Conservation (phyloP, 2,888 invertebrate genomes). For the Anoncus sp. region DNA sequence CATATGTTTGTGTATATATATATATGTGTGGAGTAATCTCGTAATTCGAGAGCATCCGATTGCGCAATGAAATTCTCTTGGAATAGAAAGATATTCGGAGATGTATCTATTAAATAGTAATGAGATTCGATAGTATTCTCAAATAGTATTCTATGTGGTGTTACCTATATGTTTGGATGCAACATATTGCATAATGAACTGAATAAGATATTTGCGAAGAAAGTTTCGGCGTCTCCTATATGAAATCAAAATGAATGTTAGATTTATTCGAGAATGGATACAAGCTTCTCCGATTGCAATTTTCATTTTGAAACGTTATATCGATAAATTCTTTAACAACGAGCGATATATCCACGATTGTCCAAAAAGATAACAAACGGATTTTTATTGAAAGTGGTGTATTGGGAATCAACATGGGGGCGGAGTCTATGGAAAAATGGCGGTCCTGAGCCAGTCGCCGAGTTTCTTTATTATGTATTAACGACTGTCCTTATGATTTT, state of each 20-base stretch:
- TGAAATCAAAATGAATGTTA: not conserved
- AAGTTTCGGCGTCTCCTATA: not conserved
- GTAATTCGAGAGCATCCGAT: slow-evolving; percentile 27
- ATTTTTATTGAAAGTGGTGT: no score
- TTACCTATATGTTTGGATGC: not conserved
- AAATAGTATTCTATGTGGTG: not conserved
- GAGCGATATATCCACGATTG: not conserved
- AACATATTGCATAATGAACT: not conserved
- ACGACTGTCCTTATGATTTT: no score
- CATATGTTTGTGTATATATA: not conserved
- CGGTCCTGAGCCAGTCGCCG: no score
- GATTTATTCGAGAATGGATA: not conserved
- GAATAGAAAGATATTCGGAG: slow-evolving; percentile 6
- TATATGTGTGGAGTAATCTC: slow-evolving; percentile 1
- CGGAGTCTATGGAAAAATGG: no score
- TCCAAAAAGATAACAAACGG: no score
- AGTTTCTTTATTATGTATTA: no score
- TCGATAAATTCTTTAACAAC: not conserved
- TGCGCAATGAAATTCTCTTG: slow-evolving; percentile 35
- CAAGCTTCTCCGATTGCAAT: not conserved
- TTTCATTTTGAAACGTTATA: not conserved
- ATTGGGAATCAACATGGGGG: no score
- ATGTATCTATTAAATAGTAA: slow-evolving; percentile 12
- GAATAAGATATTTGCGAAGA: not conserved
- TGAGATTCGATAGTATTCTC: slow-evolving; percentile 32